Conservation (phyloP, 2,113 vertebrate species). For the Dunckerocampus dactyliophorus region DNA sequence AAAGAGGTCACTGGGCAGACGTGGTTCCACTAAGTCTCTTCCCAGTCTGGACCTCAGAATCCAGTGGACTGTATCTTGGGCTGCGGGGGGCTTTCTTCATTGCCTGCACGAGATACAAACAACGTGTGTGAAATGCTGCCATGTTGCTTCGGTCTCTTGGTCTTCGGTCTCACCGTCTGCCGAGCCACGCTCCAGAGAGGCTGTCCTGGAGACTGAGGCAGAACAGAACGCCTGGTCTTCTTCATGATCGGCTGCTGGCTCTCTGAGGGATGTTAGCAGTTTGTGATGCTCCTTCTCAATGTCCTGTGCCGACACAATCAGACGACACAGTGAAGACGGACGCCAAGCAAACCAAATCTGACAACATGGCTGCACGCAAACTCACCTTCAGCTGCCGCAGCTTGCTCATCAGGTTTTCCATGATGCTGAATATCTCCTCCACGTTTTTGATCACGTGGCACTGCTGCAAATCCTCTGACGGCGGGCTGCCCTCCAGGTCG, state of each 20-base stretch:
- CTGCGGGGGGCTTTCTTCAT: slow-evolving; percentile 54
- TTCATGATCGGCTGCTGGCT: slow-evolving; percentile 27
- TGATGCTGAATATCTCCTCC: slow-evolving; percentile 72
- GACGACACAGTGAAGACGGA: background rate
- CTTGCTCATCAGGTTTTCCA: slow-evolving; percentile 70
- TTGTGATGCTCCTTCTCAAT: slow-evolving; percentile 67
- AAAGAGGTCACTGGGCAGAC: background rate
- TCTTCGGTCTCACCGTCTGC: slow-evolving; percentile 54
- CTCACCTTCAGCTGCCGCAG: slow-evolving; percentile 66
- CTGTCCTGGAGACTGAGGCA: slow-evolving; percentile 47
- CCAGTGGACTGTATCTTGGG: slow-evolving; percentile 69
- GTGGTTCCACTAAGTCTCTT: background rate
- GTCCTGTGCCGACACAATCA: slow-evolving; percentile 48
- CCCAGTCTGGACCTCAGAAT: slow-evolving; percentile 56
- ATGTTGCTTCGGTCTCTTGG: background rate
- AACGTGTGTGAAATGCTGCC: background rate
- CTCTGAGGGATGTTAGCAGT: slow-evolving; percentile 57
- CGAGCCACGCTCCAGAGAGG: slow-evolving; percentile 56
- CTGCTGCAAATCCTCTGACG: slow-evolving; percentile 30
- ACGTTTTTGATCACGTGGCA: slow-evolving; percentile 64
- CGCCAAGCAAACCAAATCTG: background rate
- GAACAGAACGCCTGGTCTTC: slow-evolving; percentile 37
- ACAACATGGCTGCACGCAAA: background rate
- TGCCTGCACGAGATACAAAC: slow-evolving; percentile 45
- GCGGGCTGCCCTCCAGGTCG: slow-evolving; percentile 16